phyloP scores from a whole-genome alignment of 1,140 invertebrate genomes.

The Macrostomum lignano region DNA sequence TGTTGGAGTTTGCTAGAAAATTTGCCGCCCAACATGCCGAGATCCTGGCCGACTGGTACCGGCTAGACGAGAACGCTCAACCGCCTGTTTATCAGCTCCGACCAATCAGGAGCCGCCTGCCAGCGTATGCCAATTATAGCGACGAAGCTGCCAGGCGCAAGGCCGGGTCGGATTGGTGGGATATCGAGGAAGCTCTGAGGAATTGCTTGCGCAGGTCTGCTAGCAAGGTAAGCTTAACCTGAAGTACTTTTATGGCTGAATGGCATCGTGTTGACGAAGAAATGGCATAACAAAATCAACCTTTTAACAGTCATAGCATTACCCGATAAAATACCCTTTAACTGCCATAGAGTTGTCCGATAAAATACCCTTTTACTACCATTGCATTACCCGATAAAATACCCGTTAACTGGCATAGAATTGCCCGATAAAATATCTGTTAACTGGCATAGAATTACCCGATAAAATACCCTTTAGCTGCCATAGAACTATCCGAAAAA shows the following conservation, averaged over 20 bases:
- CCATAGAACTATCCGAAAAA: too few relatives aligned
- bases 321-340: too few relatives aligned
- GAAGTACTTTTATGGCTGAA: not conserved
- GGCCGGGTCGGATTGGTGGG: not conserved
- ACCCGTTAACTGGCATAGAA: too few relatives aligned
- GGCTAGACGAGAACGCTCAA: slow-evolving; percentile 2
- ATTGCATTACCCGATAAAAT: too few relatives aligned
- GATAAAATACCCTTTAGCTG: too few relatives aligned
- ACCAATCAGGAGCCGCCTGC: not conserved
- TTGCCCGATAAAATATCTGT: too few relatives aligned
- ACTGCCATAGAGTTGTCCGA: too few relatives aligned
- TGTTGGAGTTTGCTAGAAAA: slow-evolving; percentile 9
- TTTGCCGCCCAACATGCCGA: not conserved
- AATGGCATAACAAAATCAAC: too few relatives aligned
- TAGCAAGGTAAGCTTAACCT: not conserved
- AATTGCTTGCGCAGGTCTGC: not conserved
- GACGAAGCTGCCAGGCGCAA: not conserved
- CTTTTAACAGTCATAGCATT: too few relatives aligned
- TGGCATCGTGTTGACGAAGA: not conserved
- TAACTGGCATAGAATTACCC: too few relatives aligned
- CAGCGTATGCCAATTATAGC: not conserved
- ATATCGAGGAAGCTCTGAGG: not conserved
- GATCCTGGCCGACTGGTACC: slow-evolving; percentile 1
- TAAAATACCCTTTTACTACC: too few relatives aligned
- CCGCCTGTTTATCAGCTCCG: slow-evolving; percentile 3